phyloP scores from a whole-genome alignment of 2,888 invertebrate genomes.

The Autographa pulchrina region DNA sequence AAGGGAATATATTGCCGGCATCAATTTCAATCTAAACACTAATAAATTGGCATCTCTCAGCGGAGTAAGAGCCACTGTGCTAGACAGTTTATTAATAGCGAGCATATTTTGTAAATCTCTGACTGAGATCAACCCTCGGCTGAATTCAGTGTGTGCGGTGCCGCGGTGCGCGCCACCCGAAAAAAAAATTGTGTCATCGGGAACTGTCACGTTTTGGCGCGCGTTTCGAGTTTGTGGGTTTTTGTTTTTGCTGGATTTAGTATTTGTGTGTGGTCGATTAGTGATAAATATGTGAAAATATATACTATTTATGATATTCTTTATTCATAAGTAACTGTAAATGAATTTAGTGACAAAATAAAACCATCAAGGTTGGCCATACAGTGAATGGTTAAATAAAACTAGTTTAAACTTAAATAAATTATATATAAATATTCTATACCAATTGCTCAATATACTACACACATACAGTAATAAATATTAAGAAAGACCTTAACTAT shows the following conservation, averaged over 20 bases:
- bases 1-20: conserved; percentile 85
- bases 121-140: conserved; percentile 78
- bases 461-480: not conserved
- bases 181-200: conserved; percentile 71
- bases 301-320: not conserved
- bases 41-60: conserved; percentile 89
- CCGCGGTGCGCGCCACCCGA: conserved; percentile 80
- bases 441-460: conserved; percentile 22
- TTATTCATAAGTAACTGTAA: too few relatives aligned
- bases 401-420: not conserved
- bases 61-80: conserved; percentile 73
- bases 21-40: conserved; percentile 89
- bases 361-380: too few relatives aligned
- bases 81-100: conserved; percentile 87
- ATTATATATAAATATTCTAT: not conserved
- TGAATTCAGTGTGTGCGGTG: conserved; percentile 82
- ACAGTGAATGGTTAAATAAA: too few relatives aligned
- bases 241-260: conserved; percentile 13
- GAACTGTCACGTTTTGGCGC: conserved; percentile 65
- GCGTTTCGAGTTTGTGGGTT: conserved; percentile 46
- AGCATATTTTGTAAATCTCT: conserved; percentile 86
- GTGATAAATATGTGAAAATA: conserved; percentile 3
- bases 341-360: too few relatives aligned
- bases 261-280: not conserved
- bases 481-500: not conserved